Evolutionary conservation across 2,113 vertebrate genomes (phyloP).

Genomic region (Lipophrys pholis): DNA sequence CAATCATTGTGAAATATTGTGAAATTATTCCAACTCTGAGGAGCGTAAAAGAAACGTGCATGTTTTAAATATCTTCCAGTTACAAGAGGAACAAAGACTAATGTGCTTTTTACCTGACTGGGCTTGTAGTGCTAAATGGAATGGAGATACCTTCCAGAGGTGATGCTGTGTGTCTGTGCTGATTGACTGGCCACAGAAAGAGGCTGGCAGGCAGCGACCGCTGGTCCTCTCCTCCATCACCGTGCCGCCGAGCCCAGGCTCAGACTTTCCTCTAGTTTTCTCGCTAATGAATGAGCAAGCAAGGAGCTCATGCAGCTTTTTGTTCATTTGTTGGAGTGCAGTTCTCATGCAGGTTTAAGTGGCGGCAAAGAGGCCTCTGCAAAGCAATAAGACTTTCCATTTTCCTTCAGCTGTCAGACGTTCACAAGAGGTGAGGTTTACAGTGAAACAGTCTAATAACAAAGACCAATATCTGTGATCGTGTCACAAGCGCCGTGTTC

Average conservation of each 20-base stretch:
- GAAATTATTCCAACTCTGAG: no score
- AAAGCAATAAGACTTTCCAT: background rate
- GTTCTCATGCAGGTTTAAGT: background rate
- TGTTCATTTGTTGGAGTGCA: background rate
- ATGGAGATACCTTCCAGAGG: background rate
- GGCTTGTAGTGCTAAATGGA: background rate
- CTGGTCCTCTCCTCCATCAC: background rate
- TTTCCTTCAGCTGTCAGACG: background rate
- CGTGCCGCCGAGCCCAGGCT: background rate
- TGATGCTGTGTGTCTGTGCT: background rate
- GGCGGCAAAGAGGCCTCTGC: background rate
- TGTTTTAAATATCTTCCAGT: no score
- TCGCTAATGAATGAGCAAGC: background rate
- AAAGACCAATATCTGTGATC: no score
- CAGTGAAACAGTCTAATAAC: background rate
- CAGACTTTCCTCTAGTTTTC: background rate
- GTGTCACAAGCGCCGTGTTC: no score
- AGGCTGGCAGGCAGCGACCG: background rate
- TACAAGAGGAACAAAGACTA: no score
- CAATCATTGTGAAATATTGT: no score
- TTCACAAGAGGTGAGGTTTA: background rate
- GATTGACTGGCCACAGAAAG: background rate
- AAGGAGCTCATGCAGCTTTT: background rate
- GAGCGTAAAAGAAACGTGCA: no score
- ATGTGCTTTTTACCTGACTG: background rate